phyloP scores from a whole-genome alignment of 2,797 vertebrate species.

The Cephalopachus bancanus region DNA sequence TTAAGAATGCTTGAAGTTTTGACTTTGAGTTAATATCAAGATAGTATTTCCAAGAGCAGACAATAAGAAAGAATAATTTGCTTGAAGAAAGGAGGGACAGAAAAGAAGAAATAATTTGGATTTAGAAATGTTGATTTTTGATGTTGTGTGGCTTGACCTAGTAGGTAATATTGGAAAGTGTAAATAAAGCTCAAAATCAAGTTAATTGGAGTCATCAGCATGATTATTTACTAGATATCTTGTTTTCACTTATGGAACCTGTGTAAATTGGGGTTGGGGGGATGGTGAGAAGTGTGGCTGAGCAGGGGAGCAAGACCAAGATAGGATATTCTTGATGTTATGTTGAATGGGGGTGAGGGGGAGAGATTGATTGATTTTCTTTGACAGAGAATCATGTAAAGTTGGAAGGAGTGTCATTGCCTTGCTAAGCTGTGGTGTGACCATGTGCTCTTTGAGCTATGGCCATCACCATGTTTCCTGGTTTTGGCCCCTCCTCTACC shows the following conservation, averaged over 20 bases:
- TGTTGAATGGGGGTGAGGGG: background rate
- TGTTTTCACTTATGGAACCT: background rate
- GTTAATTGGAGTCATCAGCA: background rate
- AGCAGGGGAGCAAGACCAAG: background rate
- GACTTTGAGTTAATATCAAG: background rate
- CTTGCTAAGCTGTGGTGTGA: too few species aligned
- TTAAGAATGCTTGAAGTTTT: slow-evolving; percentile 42
- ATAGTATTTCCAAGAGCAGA: background rate
- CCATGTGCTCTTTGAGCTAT: too few species aligned
- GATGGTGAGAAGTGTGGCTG: background rate
- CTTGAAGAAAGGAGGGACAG: background rate
- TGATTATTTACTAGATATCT: background rate
- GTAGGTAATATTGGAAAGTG: background rate
- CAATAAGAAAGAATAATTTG: background rate
- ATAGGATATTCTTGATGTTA: background rate
- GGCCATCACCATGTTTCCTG: too few species aligned
- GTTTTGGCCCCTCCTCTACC: too few species aligned
- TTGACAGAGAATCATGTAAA: slow-evolving; percentile 24
- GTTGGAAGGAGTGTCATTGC: background rate
- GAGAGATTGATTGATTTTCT: background rate
- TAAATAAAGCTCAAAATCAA: background rate
- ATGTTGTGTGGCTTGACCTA: background rate
- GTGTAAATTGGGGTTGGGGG: background rate
- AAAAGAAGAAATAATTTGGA: background rate
- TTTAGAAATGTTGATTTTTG: slow-evolving; percentile 44